Evolutionary conservation across 1,140 invertebrate genomes (phyloP).

Genomic region (Oedothorax gibbosus): DNA sequence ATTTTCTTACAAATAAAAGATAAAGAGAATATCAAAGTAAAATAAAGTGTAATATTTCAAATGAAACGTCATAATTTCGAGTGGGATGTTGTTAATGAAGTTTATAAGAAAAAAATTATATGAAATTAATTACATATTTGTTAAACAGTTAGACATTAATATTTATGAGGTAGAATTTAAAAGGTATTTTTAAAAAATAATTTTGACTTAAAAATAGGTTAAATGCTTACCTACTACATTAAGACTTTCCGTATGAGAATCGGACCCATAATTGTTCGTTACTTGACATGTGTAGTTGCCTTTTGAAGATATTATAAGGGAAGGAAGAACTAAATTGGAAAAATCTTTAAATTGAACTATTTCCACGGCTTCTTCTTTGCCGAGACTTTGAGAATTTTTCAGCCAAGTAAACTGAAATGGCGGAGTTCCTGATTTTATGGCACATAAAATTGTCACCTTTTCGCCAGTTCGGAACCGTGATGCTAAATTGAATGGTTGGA

Average conservation of each 20-base stretch:
- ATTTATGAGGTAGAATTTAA: too few species aligned
- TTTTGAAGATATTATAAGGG: constrained; percentile 5
- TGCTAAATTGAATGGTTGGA: constrained; percentile 57
- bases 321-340: constrained; percentile 27
- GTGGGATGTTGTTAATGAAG: too few species aligned
- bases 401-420: constrained; percentile 66
- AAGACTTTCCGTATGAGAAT: constrained; percentile 36
- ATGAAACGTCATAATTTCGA: not conserved
- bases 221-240: constrained; percentile 48
- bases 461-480: constrained; percentile 9
- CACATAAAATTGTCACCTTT: constrained; percentile 18
- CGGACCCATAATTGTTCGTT: constrained; percentile 73
- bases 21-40: too few species aligned
- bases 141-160: too few species aligned
- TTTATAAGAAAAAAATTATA: too few species aligned
- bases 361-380: not conserved
- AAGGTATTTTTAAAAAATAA: too few species aligned
- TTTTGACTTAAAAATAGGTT: too few species aligned
- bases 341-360: constrained; percentile 29
- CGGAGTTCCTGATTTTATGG: constrained; percentile 21
- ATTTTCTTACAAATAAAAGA: too few species aligned
- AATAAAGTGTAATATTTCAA: not conserved
- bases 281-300: constrained; percentile 71
- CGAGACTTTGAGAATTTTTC: constrained; percentile 65
- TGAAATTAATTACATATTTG: too few species aligned